Base-by-base conservation (phyloP, 2,888 invertebrate species). In the Panzeria rudis region DNA sequence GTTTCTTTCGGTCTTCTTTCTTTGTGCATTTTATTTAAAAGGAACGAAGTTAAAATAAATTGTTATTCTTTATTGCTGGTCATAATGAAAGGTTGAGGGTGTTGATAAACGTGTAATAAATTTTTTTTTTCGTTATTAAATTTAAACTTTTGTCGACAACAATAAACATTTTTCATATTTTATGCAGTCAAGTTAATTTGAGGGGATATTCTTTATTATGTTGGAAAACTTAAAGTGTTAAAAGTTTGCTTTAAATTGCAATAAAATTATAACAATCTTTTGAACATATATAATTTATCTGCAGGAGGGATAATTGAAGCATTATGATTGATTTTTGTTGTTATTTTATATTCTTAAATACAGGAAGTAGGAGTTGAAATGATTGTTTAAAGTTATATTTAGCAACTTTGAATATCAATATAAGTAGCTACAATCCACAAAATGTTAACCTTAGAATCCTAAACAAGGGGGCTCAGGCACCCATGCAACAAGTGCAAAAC, bases 31-130 rank as follows among this genome's bases (percentile, higher is more conserved):
- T 78, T 59, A 44, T 61, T 72, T 15, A 50, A 13, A 20, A 32
- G 17, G 54, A 35, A 35, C 5, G 64, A 2, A 79, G 17, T 71
- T 78, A 7, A 79, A 71, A 64, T 69, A 79, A 72, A 80, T 64
- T 72, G 72, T 79, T 52, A 38, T 44, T 80, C 32, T 59, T 72
- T 72, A 72, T 66, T 38, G 72, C 15, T 47, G 56, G 25, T 35
- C 35, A 35, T 72, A 59, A 41, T 52, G 35, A 17, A 71, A 79
- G 44, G 72, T 66, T 64, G 64, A 38, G 62, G 64, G 72, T 72
- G 80, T 56, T 72, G 56, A 56, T 35, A 80, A 80, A 72, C 62
- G 54, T 79, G 62, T 44, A 47, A 72, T 72, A 72, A 17, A 13
- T 79, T 72, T 41, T 38, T 41, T 17, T 38, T 41, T 17, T n/a